Conservation (phyloP, 37 sponge, comb jelly and placozoan species). For the Beroe ovata region DNA sequence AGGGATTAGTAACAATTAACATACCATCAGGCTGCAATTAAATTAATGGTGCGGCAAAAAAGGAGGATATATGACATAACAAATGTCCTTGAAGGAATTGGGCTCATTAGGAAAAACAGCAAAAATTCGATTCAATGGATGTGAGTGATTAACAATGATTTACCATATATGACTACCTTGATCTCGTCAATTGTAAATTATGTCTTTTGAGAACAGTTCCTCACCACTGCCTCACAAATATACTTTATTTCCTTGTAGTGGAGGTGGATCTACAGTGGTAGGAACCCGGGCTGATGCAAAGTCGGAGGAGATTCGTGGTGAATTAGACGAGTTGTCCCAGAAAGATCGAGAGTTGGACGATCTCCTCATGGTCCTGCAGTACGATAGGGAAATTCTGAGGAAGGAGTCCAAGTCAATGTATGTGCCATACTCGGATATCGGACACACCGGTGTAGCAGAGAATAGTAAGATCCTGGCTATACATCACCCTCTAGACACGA, state of each 20-base stretch:
- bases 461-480: constrained; percentile 53
- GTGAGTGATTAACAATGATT: too few species aligned
- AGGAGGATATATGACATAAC: constrained; percentile 59
- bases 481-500: constrained; percentile 41
- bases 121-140: constrained; percentile 60
- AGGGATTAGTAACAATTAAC: too few species aligned
- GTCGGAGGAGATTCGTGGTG: constrained; percentile 10
- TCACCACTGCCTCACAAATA: too few species aligned
- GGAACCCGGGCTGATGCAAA: constrained; percentile 15
- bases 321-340: not conserved
- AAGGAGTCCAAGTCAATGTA: not conserved
- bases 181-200: too few species aligned
- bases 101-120: constrained; percentile 57
- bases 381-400: not conserved
- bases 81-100: constrained; percentile 60
- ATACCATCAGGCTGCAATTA: constrained; percentile 35
- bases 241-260: too few species aligned
- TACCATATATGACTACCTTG: too few species aligned
- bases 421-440: constrained; percentile 31
- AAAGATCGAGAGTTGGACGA: constrained; percentile 10
- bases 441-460: constrained; percentile 51
- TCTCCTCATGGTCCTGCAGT: constrained; percentile 6
- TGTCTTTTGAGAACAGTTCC: too few species aligned
- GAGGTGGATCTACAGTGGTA: constrained; percentile 26
- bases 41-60: constrained; percentile 59